Evolutionary conservation across 2,888 invertebrate species (phyloP).

Genomic region (Oasisia sp.): DNA sequence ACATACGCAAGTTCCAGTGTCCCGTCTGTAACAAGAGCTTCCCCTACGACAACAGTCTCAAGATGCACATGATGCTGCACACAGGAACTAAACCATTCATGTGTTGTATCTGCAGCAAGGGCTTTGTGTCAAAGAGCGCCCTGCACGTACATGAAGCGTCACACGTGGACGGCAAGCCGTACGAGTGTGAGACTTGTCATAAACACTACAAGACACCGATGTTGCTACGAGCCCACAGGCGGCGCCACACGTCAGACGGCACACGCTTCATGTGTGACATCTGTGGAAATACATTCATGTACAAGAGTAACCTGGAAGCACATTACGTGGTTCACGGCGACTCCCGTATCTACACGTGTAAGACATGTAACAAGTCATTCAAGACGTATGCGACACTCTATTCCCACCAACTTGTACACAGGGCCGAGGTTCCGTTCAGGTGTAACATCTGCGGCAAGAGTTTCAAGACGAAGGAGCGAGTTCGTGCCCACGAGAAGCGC

Average conservation of each 20-base stretch:
- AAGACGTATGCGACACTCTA: conserved; percentile 56
- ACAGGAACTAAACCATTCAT: conserved; percentile 48
- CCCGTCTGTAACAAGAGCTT: conserved; percentile 54
- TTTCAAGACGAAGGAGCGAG: conserved; percentile 46
- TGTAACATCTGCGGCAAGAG: conserved; percentile 53
- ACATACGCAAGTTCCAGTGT: conserved; percentile 48
- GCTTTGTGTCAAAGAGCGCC: conserved; percentile 49
- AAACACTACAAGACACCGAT: conserved; percentile 56
- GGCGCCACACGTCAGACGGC: conserved; percentile 48
- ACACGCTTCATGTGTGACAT: conserved; percentile 39
- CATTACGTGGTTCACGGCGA: conserved; percentile 55
- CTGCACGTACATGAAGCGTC: conserved; percentile 37
- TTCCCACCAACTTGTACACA: conserved; percentile 56
- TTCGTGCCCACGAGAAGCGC: conserved; percentile 45
- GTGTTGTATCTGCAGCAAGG: conserved; percentile 52
- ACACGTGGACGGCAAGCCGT: conserved; percentile 39
- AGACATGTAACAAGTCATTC: conserved; percentile 53
- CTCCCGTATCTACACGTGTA: conserved; percentile 50
- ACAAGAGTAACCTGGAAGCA: conserved; percentile 56
- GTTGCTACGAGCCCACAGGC: conserved; percentile 50
- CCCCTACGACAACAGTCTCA: conserved; percentile 56
- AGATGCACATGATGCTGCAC: conserved; percentile 55
- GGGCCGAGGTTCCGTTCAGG: conserved; percentile 48
- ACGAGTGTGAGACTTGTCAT: conserved; percentile 52
- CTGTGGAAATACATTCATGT: conserved; percentile 47